Evolutionary conservation across 2,113 vertebrate genomes (phyloP).

Genomic region (Aramus guarauna): DNA sequence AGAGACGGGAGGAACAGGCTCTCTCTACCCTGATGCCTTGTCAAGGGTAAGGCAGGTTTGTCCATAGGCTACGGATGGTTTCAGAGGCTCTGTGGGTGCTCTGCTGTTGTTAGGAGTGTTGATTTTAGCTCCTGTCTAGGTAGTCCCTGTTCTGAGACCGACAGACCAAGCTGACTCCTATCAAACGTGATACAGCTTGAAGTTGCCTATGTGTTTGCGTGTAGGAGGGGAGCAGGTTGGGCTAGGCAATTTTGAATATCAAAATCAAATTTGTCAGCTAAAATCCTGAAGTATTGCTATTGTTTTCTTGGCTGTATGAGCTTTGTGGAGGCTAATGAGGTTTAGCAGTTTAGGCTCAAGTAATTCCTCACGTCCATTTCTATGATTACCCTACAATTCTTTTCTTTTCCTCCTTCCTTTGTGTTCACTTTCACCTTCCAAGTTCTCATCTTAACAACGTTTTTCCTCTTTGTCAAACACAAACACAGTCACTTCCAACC

Average conservation of each 20-base stretch:
- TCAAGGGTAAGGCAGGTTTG: neutral
- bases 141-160: neutral
- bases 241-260: neutral
- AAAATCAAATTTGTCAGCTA: neutral
- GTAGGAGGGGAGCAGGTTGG: neutral
- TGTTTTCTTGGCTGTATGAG: neutral
- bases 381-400: neutral
- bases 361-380: neutral
- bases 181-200: neutral
- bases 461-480: neutral
- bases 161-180: neutral
- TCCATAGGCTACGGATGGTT: neutral
- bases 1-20: neutral
- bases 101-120: neutral
- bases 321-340: neutral
- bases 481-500: neutral
- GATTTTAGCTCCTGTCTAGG: neutral
- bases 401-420: neutral
- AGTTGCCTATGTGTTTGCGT: neutral
- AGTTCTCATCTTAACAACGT: neutral
- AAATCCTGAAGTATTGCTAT: neutral
- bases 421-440: neutral
- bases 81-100: neutral
- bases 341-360: neutral
- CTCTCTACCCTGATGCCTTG: neutral